phyloP scores from a whole-genome alignment of 1,140 invertebrate species.

The Mesaphorura yosii region DNA sequence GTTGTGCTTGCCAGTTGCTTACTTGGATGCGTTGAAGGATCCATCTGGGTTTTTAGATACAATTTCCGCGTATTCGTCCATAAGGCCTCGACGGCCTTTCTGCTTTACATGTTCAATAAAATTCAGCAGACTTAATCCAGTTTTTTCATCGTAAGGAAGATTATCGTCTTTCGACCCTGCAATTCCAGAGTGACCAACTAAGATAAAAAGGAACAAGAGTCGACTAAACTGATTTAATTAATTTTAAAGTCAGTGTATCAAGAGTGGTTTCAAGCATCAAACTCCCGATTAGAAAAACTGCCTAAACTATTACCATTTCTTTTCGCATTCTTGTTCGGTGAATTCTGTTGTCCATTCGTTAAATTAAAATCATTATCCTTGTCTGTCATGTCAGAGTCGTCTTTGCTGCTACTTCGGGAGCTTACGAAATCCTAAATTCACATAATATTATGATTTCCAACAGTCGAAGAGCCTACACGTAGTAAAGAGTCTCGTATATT shows the following conservation, averaged over 20 bases:
- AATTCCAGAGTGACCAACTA: constrained; percentile 66
- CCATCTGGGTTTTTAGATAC: constrained; percentile 67
- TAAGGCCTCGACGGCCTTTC: constrained; percentile 64
- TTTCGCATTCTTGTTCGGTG: constrained; percentile 17
- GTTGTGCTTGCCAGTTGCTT: too few relatives aligned
- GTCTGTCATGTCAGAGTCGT: too few relatives aligned
- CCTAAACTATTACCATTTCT: constrained; percentile 32
- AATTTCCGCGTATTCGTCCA: constrained; percentile 72
- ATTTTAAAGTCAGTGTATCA: background rate
- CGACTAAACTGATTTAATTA: constrained; percentile 22
- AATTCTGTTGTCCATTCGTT: constrained; percentile 17
- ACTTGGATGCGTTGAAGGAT: constrained; percentile 61
- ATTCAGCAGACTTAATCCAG: constrained; percentile 56
- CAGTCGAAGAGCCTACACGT: background rate
- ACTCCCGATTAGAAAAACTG: too few relatives aligned
- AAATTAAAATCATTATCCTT: too few relatives aligned
- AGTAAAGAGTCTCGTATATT: background rate
- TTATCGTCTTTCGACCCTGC: constrained; percentile 82
- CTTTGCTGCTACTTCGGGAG: too few relatives aligned
- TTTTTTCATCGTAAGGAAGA: constrained; percentile 53
- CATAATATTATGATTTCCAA: background rate
- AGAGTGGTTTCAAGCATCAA: too few relatives aligned
- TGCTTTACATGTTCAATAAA: constrained; percentile 62
- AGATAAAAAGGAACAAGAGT: constrained; percentile 50
- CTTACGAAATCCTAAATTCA: too few relatives aligned